These are phyloP conservation scores for Luperina nickerlii DNA, from an alignment of 2,888 invertebrate species.

Conservation along the genomic window DNA sequence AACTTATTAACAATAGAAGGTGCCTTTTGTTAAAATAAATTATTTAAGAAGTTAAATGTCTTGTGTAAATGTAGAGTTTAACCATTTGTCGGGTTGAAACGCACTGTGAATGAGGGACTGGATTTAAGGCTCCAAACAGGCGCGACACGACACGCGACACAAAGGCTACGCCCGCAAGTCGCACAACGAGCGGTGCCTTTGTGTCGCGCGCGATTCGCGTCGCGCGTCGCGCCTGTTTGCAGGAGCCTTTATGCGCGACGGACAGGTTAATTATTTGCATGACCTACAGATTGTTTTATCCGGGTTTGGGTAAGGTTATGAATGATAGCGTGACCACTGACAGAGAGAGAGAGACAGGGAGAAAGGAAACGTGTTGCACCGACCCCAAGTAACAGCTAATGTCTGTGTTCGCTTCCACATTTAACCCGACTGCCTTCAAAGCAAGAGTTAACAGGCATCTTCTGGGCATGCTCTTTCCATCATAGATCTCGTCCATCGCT, in stretches of 20 bases:
- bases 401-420: too few relatives aligned
- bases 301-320: neutral
- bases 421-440: neutral
- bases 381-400: too few relatives aligned
- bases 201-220: too few relatives aligned
- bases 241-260: too few relatives aligned
- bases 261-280: neutral
- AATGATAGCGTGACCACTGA: too few relatives aligned
- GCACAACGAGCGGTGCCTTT: too few relatives aligned
- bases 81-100: neutral
- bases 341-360: too few relatives aligned
- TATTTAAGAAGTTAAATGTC: conserved; percentile 16
- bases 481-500: neutral
- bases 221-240: too few relatives aligned
- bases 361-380: neutral
- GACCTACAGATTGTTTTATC: neutral
- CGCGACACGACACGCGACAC: too few relatives aligned
- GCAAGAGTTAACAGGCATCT: neutral
- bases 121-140: too few relatives aligned
- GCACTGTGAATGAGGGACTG: neutral
- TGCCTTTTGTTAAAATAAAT: conserved; percentile 19
- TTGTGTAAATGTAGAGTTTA: neutral
- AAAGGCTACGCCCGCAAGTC: too few relatives aligned
- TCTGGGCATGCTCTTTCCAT: neutral
- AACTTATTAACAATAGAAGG: conserved; percentile 21